These are phyloP conservation scores for Chaenocephalus aceratus DNA, from an alignment of 2,113 vertebrate genomes.

Conservation along the genomic window DNA sequence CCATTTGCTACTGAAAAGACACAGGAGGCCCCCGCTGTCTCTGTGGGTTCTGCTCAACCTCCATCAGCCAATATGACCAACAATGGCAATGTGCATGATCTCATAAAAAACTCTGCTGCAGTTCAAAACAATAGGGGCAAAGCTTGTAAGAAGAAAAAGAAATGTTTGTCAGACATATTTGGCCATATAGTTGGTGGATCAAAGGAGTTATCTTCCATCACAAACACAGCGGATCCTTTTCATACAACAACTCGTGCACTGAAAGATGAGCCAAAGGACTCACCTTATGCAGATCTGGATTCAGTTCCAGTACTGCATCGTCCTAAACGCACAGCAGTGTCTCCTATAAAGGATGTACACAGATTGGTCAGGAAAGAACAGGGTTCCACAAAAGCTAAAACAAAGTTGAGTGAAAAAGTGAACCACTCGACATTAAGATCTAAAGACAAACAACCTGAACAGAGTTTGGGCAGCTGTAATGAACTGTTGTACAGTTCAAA, in stretches of 20 bases:
- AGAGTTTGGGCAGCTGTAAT: slow-evolving; percentile 37
- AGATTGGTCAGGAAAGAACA: slow-evolving; percentile 32
- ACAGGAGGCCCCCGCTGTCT: slow-evolving; percentile 37
- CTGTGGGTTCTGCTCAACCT: slow-evolving; percentile 24
- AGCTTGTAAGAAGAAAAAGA: slow-evolving; percentile 76
- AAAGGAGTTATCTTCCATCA: slow-evolving; percentile 47
- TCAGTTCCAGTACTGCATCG: slow-evolving; percentile 80
- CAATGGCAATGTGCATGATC: slow-evolving; percentile 58
- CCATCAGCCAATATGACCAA: slow-evolving; percentile 35
- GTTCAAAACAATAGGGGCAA: slow-evolving; percentile 65
- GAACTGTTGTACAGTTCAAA: slow-evolving; percentile 28
- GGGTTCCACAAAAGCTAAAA: slow-evolving; percentile 36
- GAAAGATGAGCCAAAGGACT: slow-evolving; percentile 74
- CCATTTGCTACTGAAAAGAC: slow-evolving; percentile 56
- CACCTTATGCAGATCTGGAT: slow-evolving; percentile 80
- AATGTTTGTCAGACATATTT: slow-evolving; percentile 74
- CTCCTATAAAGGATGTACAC: slow-evolving; percentile 21
- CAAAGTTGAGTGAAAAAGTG: slow-evolving; percentile 37
- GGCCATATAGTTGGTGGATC: slow-evolving; percentile 70
- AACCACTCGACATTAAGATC: slow-evolving; percentile 7
- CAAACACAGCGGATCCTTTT: slow-evolving; percentile 22
- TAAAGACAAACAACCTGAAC: slow-evolving; percentile 40
- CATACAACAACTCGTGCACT: slow-evolving; percentile 49
- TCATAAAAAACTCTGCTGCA: slow-evolving; percentile 48
- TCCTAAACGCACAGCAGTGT: slow-evolving; percentile 74